A percentile compares a stretch with the other conserved stretches of the same genome.
Evolutionary conservation across 2,113 vertebrate species (phyloP).

Genomic region (Oplegnathus fasciatus): DNA sequence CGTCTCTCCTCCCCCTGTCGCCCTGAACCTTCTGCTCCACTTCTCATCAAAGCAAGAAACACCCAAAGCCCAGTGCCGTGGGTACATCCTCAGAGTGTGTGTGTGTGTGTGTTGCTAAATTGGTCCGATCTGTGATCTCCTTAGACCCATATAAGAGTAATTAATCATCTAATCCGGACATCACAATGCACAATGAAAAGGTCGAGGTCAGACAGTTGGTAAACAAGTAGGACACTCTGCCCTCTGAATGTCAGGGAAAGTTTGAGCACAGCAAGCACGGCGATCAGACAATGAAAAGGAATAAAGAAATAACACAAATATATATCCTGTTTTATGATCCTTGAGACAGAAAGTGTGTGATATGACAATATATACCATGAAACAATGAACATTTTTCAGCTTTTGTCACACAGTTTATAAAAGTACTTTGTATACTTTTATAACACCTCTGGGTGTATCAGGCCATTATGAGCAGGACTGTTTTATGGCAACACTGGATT

Average conservation of each 20-base stretch:
- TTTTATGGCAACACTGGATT: not conserved
- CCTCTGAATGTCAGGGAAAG: conserved; percentile 35
- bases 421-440: not conserved
- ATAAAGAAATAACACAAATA: not conserved
- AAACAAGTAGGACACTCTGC: conserved; percentile 55
- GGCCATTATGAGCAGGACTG: not conserved
- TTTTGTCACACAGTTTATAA: no score
- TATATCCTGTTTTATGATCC: not conserved
- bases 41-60: conserved; percentile 73
- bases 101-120: conserved; percentile 39
- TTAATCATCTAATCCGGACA: conserved; percentile 61
- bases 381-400: no score
- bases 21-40: conserved; percentile 79
- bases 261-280: not conserved
- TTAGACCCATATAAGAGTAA: conserved; percentile 42
- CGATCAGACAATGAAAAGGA: not conserved
- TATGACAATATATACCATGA: no score
- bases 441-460: not conserved
- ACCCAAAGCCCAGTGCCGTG: conserved; percentile 51
- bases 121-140: conserved; percentile 39
- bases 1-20: conserved; percentile 57
- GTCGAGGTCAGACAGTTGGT: conserved; percentile 27
- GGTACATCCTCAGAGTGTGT: conserved; percentile 33
- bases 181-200: conserved; percentile 48
- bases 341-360: not conserved